A percentile compares a stretch with the other conserved stretches of the same genome.
Evolutionary conservation across 1,140 invertebrate species (phyloP).

Genomic region (Polypedilum vanderplanki): DNA sequence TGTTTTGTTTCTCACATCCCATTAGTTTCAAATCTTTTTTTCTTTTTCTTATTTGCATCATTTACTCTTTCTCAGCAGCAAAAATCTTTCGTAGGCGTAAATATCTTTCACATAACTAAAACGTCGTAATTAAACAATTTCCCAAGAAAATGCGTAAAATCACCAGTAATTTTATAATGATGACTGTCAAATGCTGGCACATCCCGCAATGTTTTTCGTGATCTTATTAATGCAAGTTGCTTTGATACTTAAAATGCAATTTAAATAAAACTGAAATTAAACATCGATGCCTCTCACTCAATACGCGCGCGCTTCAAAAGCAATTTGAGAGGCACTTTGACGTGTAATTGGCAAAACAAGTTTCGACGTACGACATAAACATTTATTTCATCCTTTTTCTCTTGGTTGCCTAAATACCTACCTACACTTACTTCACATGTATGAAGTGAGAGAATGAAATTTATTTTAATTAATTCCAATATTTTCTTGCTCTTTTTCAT

Average conservation of each 20-base stretch:
- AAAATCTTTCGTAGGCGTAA: neutral
- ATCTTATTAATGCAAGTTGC: slow-evolving; percentile 19
- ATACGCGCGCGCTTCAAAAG: slow-evolving; percentile 2
- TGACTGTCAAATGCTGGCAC: neutral
- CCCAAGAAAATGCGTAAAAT: slow-evolving; percentile 18
- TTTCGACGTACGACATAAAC: neutral
- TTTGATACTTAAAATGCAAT: slow-evolving; percentile 5
- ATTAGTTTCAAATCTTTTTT: neutral
- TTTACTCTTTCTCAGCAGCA: neutral
- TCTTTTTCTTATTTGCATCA: neutral
- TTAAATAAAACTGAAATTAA: neutral
- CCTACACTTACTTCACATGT: neutral
- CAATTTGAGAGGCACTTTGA: slow-evolving; percentile 17
- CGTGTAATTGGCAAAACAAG: neutral
- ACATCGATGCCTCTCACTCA: neutral
- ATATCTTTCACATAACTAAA: neutral
- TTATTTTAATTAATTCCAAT: slow-evolving; percentile 20
- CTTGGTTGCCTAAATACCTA: neutral
- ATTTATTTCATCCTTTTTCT: neutral
- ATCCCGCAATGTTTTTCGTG: neutral
- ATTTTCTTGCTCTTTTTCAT: slow-evolving; percentile 5
- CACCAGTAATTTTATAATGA: neutral
- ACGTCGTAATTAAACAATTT: slow-evolving; percentile 5
- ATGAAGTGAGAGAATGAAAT: neutral
- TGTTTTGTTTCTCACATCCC: neutral